Conservation (phyloP, 1,140 invertebrate genomes). For the Schlechtendalia chinensis region DNA sequence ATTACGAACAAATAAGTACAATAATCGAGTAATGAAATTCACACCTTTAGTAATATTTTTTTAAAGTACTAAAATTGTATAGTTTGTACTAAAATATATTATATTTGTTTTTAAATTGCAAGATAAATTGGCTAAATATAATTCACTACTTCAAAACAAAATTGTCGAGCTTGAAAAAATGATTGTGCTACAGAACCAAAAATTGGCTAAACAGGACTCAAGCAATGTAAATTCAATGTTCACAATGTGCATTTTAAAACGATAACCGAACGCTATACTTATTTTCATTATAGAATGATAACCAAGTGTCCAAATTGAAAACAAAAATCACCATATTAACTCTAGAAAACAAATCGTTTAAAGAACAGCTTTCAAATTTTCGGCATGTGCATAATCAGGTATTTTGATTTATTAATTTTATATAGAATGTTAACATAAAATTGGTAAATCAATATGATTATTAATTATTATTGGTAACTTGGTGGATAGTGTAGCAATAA, state of each 20-base stretch:
- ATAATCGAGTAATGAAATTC: not conserved
- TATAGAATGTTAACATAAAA: no score
- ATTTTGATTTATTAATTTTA: not conserved
- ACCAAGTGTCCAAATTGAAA: not conserved
- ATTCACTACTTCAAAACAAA: not conserved
- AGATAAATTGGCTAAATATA: not conserved
- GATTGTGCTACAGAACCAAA: not conserved
- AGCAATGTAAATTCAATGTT: not conserved
- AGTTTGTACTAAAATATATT: not conserved
- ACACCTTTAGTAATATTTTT: no score
- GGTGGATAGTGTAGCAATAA: not conserved
- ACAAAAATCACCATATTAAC: not conserved
- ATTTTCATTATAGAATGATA: not conserved
- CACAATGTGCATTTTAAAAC: not conserved
- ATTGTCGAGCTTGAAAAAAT: slow-evolving; percentile 14
- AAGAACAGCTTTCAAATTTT: slow-evolving; percentile 2
- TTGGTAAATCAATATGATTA: no score
- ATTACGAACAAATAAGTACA: not conserved
- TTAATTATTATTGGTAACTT: no score
- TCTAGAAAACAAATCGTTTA: not conserved
- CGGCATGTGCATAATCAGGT: slow-evolving; percentile 12
- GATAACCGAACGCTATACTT: not conserved
- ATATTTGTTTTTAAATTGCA: not conserved
- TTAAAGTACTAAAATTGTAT: not conserved
- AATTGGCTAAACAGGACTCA: not conserved